A percentile compares a stretch with the other conserved stretches of the same genome.
These are phyloP conservation scores for Diadema setosum DNA, from an alignment of 35 echinoderm and acorn worm species.

Conservation along the genomic window DNA sequence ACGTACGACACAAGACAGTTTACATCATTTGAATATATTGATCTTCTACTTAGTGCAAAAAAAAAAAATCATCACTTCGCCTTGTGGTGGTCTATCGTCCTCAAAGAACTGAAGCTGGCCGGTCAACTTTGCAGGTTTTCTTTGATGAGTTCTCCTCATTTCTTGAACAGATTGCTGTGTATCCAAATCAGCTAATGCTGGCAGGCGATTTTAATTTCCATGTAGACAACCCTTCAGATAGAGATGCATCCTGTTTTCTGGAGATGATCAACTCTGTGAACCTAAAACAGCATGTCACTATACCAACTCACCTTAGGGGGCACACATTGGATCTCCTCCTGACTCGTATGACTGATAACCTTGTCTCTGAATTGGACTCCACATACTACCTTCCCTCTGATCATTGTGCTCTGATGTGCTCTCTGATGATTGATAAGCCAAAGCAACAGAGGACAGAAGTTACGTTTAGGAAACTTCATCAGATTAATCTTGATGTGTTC, in stretches of 20 bases:
- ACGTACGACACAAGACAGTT: neutral
- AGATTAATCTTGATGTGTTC: constrained; percentile 47
- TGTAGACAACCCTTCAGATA: constrained; percentile 18
- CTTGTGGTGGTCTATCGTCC: too few relatives aligned
- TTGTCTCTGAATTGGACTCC: constrained; percentile 32
- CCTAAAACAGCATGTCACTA: constrained; percentile 23
- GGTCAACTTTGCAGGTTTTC: too few relatives aligned
- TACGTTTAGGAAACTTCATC: constrained; percentile 26
- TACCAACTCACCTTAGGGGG: neutral
- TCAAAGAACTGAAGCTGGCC: too few relatives aligned
- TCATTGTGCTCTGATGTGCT: constrained; percentile 47
- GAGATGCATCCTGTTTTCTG: neutral
- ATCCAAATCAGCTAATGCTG: neutral
- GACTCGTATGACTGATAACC: neutral
- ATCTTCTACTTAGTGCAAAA: too few relatives aligned
- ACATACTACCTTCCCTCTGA: constrained; percentile 52
- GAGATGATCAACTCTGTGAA: neutral
- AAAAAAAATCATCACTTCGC: too few relatives aligned
- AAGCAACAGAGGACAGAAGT: constrained; percentile 17
- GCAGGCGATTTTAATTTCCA: constrained; percentile 49
- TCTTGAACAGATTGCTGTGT: neutral
- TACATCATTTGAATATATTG: too few relatives aligned
- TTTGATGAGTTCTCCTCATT: constrained; percentile 27
- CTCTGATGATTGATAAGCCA: constrained; percentile 35
- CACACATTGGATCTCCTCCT: constrained; percentile 46